Base-by-base conservation (phyloP, 2,797 vertebrate species). In the Echeneis naucrates region DNA sequence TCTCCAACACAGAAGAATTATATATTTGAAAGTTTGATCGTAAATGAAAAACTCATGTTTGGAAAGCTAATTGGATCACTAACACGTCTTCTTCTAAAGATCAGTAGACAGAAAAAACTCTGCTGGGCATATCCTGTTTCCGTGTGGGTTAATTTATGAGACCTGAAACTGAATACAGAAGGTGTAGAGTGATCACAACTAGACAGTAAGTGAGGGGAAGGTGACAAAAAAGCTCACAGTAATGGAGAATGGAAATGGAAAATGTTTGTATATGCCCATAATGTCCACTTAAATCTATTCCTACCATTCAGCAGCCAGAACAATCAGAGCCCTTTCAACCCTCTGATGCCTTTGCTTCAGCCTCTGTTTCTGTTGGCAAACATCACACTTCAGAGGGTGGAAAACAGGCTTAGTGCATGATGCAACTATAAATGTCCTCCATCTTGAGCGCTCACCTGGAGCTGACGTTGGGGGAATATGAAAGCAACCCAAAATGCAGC, bases 91-190 rank as follows among this genome's bases (percentile, higher is more conserved):
- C 72, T 89, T 87, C n/a, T 86, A 86, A 88, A 90, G 88, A 83
- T 82, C 86, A 77, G 78, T 26, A 77, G 88, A 89, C 85, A 72
- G 86, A 88, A 89, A 92, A 89, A 88, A 75, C 81, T 80, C 72
- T 59, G 87, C 75, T 68, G 87, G 74, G 70, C 87, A 85, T 85
- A 87, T 82, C 85, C 81, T 68, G 71, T 89, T 78, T 87, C 90
- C 75, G 70, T 42, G 68, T 42, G 56, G 62, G 80, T 83, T 88
- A 86, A 93, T 93, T 93, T 89, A 92, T 77, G 85, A 86, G 79
- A 59, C 71, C 61, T 87, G 87, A 88, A 92, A 89, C 85, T 56
- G 64, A 87, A 86, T 56, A 83, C 74, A 77, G 80, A 81, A 80
- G 80, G 76, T 81, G 56, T 35, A 57, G 72, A 13, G 54, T 73